Evolutionary conservation across 2,113 vertebrate genomes (phyloP).

Genomic region (Platysteira castanea): DNA sequence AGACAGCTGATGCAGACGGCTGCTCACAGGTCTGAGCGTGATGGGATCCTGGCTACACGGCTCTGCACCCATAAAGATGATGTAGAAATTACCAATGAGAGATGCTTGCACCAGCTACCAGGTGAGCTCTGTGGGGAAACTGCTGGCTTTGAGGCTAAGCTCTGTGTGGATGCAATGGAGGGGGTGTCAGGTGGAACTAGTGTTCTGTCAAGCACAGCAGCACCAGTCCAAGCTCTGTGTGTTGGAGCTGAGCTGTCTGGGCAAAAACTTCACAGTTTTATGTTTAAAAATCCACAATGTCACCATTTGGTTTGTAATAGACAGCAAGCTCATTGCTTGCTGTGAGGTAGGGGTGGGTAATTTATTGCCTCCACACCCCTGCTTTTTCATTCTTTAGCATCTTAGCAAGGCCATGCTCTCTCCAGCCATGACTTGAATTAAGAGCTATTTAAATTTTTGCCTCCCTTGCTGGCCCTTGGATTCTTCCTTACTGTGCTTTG

Average conservation of each 20-base stretch:
- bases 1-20: slow-evolving; percentile 77
- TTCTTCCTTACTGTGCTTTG: not conserved
- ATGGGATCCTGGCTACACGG: slow-evolving; percentile 92
- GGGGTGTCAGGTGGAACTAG: not conserved
- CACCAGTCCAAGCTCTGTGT: not conserved
- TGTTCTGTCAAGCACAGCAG: not conserved
- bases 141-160: not conserved
- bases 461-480: not conserved
- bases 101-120: slow-evolving; percentile 80
- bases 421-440: not conserved
- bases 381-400: not conserved
- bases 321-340: not conserved
- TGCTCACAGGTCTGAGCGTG: slow-evolving; percentile 80
- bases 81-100: slow-evolving; percentile 89
- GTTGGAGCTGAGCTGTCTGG: not conserved
- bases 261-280: not conserved
- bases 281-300: not conserved
- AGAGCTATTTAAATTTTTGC: not conserved
- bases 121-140: slow-evolving; percentile 65
- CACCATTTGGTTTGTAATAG: not conserved
- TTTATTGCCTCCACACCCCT: not conserved
- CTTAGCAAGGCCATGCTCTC: not conserved
- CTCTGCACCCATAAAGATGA: slow-evolving; percentile 97
- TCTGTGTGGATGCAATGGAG: not conserved
- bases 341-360: not conserved